Evolutionary conservation across 30 jellyfish, hydroid and myxozoan genomes (phyloP), one percentile per base, ranked within the genome.

Genomic region (Hydractinia symbiolongicarpus): DNA sequence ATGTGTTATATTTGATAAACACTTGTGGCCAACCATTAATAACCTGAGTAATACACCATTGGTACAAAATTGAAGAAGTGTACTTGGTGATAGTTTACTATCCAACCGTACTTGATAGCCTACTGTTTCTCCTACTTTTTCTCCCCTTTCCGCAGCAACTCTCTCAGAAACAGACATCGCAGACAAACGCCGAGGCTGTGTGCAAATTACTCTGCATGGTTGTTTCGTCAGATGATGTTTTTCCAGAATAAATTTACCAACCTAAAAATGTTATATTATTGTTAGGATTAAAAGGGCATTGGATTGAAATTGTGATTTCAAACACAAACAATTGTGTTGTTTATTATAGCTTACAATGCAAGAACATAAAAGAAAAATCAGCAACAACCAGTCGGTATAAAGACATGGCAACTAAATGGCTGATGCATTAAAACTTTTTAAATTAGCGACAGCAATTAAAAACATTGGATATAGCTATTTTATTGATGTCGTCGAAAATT

Each of bases 91-190:
- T 10, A 88, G 81, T 49, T 82, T 78, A 53, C 90, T 83, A 53
- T 88, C 96, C 55, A 88, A 87, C 20, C 96, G 73, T 5, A 88
- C 76, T 61, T 88, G 93, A 72, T 82, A 88, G 13, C 96, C 96
- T 52, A 88, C 94, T 9, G 96, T 83, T 69, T 88, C 94, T 5
- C 96, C 96, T 53, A 88, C 77, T 19, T 79, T 81, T 72, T 88
- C 96, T 21, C 96, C 96, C 60, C 96, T 60, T 66, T 88, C 96
- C 21, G 86, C 62, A 9, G 94, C 94, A 7, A 88, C 94, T 56
- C 96, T 73, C 58, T 88, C 96, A 14, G 96, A 86, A 66, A 83
- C 90, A 19, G 96, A 83, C 9, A 88, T 88, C 5, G 96, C 96
- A 13, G 96, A 82, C 55, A 83, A 72, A 60, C 96, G 69, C 50